Base-by-base conservation (phyloP, 2,113 vertebrate species). In the Gadus macrocephalus region DNA sequence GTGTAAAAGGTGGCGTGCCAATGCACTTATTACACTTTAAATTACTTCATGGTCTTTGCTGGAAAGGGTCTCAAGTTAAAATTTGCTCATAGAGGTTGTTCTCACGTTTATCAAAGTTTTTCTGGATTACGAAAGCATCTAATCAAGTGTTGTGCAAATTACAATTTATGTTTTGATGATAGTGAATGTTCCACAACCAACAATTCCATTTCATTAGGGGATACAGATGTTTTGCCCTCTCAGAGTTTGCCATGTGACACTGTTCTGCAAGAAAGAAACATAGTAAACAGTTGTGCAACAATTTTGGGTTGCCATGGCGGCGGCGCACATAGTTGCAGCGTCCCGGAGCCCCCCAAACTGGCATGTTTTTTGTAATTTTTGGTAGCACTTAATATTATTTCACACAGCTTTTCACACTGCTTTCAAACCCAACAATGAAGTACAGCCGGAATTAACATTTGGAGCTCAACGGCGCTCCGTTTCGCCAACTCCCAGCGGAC, bases 251-350 rank as follows among this genome's bases (percentile, higher is more conserved):
- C 49, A 70, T 60, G 19, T 55, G 62, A 77, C 4, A 14, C 61
- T 66, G 66, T 67, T 53, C 71, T 68, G 9, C 53, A 22, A 9
- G 72, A 66, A 25, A 22, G 2, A 25, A 25, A 25, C 25, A 25
- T 25, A 25, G 25, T 25, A 2, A 25, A 25, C 25, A 25, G 25
- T 3, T 25, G 25, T 25, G 25, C 25, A 25, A 25, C 25, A 20
- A 20, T 20, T 20, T 20, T 20, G 20, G 20, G 20, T 20, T 20
- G 20, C 20, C 20, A 20, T 20, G 20, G 20, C 20, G 20, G 20
- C 20, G 20, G 20, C 20, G 20, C 20, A 20, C 20, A 20, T 20
- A 20, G 20, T 20, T 20, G 20, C 20, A 20, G 20, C 20, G 20
- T 1, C 20, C 20, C 1, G 20, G 20, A 20, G 20, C 20, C 1